Evolutionary conservation across 2,113 vertebrate genomes (phyloP), one percentile per base, ranked within the genome.

Genomic region (Eleginops maclovinus): DNA sequence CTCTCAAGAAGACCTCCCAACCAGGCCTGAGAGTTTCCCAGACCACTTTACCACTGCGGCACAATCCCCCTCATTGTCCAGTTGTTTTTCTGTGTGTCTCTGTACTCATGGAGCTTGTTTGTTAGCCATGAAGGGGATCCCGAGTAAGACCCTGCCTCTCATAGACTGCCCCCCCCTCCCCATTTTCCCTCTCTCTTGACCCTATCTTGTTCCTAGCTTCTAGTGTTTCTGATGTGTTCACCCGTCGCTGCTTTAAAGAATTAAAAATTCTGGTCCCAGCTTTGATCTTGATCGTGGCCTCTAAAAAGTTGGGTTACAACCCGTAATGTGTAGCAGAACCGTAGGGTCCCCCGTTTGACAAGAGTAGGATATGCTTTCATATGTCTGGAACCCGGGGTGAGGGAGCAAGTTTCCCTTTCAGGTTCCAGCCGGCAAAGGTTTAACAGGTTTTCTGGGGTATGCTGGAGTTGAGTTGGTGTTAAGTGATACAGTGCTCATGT

Each of bases 21-120:
- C 61, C 79, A 58, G 86, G 62, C 78, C 80, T 11, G 14, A 87
- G 80, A 87, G 78, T 90, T 92, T 93, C 92, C 92, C 92, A 92
- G 92, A 93, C 90, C 89, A 91, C 92, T 93, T 82, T 69, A 87
- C 69, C 56, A 80, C 81, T 11, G 76, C 63, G 21, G 46, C 81
- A 93, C 90, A 91, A 91, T 88, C 60, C 71, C 9, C 1, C 49
- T 78, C 81, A 83, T 93, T 93, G 91, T 93, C 79, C 87, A 6
- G n/a, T 80, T 68, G 81, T 80, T 87, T 88, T 81, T 58, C 71
- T 54, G 51, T 16, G 60, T 43, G 65, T 78, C 65, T 85, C 77
- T 70, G 83, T 68, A 86, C 74, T 86, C 82, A 51, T 74, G 72
- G 53, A 86, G 83, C 82, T 89, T 87, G 84, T 89, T 88, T 90